Evolutionary conservation across 30 jellyfish, hydroid and myxozoan genomes (phyloP), one percentile per base, ranked within the genome.

Genomic region (Chrysaora quinquecirrha): DNA sequence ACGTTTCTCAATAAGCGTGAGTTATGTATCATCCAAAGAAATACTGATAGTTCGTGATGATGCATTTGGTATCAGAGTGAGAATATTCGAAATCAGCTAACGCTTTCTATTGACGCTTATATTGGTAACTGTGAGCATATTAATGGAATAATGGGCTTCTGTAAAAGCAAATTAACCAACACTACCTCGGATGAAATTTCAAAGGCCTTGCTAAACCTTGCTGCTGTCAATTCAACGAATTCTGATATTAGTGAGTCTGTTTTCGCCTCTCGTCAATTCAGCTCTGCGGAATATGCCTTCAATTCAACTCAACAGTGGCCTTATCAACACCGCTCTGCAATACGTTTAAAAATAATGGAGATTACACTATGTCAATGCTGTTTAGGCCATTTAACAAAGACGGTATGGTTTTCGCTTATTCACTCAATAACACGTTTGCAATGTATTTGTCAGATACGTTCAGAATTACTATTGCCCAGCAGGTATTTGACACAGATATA

Each of bases 291-390:
- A 32, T 25, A 35, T 28, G 86, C 93, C 0, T 31, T 82, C 31
- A 30, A 34, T 82, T 82, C 65, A 71, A 82, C 38, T 20, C 19
- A 7, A 82, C 93, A 7, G 63, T 60, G 86, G 93, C 93, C 2
- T 4, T 82, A 19, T 43, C 93, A 1, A 9, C 74, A 35, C 78
- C 80, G 30, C 67, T 82, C 4, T 82, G 93, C 58, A 70, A 34
- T 24, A 35, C 93, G 16, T 12, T 82, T 33, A 16, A 7, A 34
- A 64, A 66, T 38, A 63, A 62, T 56, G 63, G 64, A 43, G 93
- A 82, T 50, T 47, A 61, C 47, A 82, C 93, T 21, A 14, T 82
- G 38, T 85, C 61, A 52, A 7, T 82, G 66, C 82, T 82, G 67
- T 52, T 82, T 46, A 70, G 56, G 34, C 93, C 93, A n/a, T 70